Conservation (phyloP, 2,113 vertebrate species). For the Bufo bufo region DNA sequence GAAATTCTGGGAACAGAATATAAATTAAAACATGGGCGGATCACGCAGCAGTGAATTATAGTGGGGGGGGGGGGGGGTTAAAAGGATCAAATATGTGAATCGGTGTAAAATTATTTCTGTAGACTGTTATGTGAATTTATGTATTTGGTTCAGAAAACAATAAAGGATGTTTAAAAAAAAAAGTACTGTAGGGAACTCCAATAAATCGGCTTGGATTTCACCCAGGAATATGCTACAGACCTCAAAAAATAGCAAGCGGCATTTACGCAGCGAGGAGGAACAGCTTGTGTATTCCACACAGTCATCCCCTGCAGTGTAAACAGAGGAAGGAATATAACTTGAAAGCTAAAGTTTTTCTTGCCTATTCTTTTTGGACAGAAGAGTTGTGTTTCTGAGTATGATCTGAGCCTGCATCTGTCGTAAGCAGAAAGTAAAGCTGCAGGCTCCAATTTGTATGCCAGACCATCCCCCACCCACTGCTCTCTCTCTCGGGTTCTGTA, state of each 20-base stretch:
- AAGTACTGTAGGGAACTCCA: neutral
- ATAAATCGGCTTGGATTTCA: neutral
- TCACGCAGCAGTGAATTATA: too few relatives aligned
- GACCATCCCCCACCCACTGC: neutral
- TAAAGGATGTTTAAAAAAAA: neutral
- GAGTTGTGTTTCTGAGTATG: neutral
- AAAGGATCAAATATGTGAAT: too few relatives aligned
- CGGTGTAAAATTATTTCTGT: too few relatives aligned
- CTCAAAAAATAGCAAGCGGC: constrained; percentile 1
- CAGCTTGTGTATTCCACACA: constrained; percentile 27
- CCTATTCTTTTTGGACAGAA: constrained; percentile 14
- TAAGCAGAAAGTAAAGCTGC: neutral
- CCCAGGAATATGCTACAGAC: neutral
- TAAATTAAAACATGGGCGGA: too few relatives aligned
- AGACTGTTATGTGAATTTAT: too few relatives aligned
- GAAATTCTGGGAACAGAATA: too few relatives aligned
- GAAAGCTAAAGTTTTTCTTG: constrained; percentile 10
- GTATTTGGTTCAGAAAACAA: too few relatives aligned
- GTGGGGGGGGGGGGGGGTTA: too few relatives aligned
- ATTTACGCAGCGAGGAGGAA: neutral
- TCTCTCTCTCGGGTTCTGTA: neutral
- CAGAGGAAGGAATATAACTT: constrained; percentile 1
- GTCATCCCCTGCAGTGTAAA: constrained; percentile 8
- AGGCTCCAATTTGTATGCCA: neutral
- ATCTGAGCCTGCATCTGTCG: constrained; percentile 13